These are phyloP conservation scores for Toxotes lorentzi DNA, from an alignment of 2,797 vertebrate genomes.

Conservation along the genomic window DNA sequence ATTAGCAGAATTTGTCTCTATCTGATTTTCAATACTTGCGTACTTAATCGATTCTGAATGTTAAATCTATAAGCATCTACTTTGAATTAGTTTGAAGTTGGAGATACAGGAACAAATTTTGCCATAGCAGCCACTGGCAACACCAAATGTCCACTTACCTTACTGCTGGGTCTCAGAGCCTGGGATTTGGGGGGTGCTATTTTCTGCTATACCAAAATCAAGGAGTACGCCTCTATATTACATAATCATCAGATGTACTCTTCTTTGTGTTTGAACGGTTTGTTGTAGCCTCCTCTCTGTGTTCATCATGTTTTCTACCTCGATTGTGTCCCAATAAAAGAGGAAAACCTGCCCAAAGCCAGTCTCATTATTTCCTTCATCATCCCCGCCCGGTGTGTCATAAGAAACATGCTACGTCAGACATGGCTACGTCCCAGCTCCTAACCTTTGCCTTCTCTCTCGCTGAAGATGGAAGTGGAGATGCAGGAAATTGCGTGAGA, in stretches of 20 bases:
- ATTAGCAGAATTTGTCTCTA: not conserved
- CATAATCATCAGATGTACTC: not conserved
- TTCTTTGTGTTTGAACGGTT: conserved; percentile 30
- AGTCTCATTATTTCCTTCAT: too few species aligned
- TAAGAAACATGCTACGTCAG: too few species aligned
- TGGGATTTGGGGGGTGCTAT: not conserved
- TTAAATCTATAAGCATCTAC: conserved; percentile 1
- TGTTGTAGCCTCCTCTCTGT: conserved; percentile 37
- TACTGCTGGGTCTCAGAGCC: not conserved
- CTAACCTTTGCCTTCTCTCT: not conserved
- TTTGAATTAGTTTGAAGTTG: not conserved
- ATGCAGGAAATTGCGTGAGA: too few species aligned
- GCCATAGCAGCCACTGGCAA: not conserved
- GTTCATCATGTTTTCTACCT: conserved; percentile 45
- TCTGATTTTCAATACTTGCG: not conserved
- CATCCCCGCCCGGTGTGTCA: too few species aligned
- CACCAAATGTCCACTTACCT: not conserved
- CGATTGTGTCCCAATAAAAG: conserved; percentile 33
- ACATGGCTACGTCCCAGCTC: not conserved
- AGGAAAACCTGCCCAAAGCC: not conserved
- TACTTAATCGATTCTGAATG: not conserved
- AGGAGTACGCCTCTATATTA: not conserved
- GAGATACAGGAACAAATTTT: not conserved
- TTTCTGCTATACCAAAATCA: conserved; percentile 2
- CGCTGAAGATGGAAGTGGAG: not conserved